Evolutionary conservation across 2,113 vertebrate genomes (phyloP).

Genomic region (Artemisiospiza belli): DNA sequence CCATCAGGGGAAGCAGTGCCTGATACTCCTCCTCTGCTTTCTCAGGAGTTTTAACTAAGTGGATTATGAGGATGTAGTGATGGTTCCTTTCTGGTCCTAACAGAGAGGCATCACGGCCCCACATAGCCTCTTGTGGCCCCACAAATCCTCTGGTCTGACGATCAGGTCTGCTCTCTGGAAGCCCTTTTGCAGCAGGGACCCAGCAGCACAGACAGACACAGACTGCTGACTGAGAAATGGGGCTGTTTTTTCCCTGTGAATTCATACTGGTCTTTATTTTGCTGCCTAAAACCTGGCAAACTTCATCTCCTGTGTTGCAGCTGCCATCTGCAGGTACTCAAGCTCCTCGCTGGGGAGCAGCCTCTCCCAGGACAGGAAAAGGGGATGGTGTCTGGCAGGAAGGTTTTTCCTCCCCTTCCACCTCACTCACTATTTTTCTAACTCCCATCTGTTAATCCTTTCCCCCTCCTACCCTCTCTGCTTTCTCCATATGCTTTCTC

Average conservation of each 20-base stretch:
- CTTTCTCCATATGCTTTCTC: not conserved
- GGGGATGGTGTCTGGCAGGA: not conserved
- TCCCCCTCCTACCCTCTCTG: not conserved
- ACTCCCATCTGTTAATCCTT: not conserved
- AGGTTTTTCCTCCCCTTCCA: not conserved
- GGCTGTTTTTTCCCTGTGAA: not conserved
- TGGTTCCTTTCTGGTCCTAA: not conserved
- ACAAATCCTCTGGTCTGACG: rapidly evolving
- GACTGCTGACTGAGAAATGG: not conserved
- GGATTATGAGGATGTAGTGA: not conserved
- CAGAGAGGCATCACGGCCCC: not conserved
- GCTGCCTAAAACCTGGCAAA: not conserved
- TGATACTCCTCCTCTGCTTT: not conserved
- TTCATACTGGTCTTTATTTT: not conserved
- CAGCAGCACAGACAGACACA: not conserved
- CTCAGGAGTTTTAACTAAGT: not conserved
- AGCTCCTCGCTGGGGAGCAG: not conserved
- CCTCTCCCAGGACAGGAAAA: not conserved
- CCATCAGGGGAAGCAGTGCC: not conserved
- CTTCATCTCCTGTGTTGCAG: not conserved
- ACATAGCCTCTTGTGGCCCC: not conserved
- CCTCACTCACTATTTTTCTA: not conserved
- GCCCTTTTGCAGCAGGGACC: not conserved
- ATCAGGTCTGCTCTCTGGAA: not conserved
- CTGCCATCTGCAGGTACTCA: slow-evolving; percentile 18